phyloP scores from a whole-genome alignment of 2,888 invertebrate species.

The Folsomia candida region DNA sequence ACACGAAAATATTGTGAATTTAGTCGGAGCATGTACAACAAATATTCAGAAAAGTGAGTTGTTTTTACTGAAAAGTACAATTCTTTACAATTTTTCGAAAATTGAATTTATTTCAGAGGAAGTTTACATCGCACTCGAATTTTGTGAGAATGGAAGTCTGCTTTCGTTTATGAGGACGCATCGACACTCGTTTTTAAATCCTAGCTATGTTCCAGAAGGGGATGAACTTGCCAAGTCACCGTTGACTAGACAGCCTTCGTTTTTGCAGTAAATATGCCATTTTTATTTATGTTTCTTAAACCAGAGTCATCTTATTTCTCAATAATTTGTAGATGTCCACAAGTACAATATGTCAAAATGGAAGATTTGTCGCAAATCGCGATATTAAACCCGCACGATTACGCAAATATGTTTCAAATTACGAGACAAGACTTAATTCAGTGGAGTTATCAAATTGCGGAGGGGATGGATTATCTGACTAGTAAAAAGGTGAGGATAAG shows the following conservation, averaged over 20 bases:
- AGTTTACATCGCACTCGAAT: conserved; percentile 33
- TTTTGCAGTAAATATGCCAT: conserved; percentile 19
- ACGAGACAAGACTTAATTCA: conserved; percentile 20
- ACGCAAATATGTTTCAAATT: conserved; percentile 22
- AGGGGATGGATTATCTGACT: conserved; percentile 32
- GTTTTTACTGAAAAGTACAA: neutral
- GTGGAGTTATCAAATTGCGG: conserved; percentile 32
- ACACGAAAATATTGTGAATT: conserved; percentile 18
- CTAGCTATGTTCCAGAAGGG: conserved; percentile 21
- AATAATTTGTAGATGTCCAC: neutral
- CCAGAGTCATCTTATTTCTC: neutral
- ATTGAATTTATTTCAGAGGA: conserved; percentile 23
- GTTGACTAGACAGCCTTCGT: conserved; percentile 21
- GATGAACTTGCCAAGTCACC: conserved; percentile 1
- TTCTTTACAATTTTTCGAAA: no score
- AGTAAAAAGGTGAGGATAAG: conserved; percentile 26
- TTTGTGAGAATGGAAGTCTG: conserved; percentile 30
- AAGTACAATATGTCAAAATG: conserved; percentile 36
- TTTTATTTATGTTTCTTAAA: no score
- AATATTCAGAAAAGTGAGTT: conserved; percentile 4
- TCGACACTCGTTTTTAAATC: conserved; percentile 30
- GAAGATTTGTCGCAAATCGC: conserved; percentile 32
- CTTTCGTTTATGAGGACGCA: conserved; percentile 26
- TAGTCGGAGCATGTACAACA: conserved; percentile 21
- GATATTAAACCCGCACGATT: conserved; percentile 13